phyloP scores from a whole-genome alignment of 1,140 invertebrate species.

The Apis dorsata region DNA sequence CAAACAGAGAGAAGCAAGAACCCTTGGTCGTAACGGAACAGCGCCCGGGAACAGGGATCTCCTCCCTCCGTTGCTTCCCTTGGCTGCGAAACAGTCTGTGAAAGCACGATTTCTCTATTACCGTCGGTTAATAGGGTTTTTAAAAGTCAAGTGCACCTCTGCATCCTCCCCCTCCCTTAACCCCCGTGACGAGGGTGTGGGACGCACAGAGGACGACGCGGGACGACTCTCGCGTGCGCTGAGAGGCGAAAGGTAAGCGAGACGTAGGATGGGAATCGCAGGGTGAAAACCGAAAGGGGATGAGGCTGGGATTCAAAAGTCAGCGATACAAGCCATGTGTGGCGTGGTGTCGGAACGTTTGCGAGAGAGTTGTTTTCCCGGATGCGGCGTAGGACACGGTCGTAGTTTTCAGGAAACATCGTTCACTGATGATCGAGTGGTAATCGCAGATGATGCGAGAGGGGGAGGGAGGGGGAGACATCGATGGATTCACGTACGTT shows the following conservation, averaged over 20 bases:
- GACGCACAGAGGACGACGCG: not conserved
- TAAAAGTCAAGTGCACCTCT: conserved; percentile 58
- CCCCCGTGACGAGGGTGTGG: conserved; percentile 29
- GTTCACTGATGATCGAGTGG: conserved; percentile 69
- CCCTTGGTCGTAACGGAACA: conserved; percentile 1
- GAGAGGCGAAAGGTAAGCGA: conserved; percentile 18
- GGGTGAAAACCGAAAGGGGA: not conserved
- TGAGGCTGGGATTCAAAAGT: conserved; percentile 50
- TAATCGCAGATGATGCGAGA: conserved; percentile 71
- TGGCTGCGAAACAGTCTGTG: conserved; percentile 52
- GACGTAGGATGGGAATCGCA: too few species aligned
- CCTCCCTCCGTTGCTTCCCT: not conserved
- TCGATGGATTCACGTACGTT: conserved; percentile 64
- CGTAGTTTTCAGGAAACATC: conserved; percentile 49
- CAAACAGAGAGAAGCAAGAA: conserved; percentile 6
- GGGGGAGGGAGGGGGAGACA: conserved; percentile 10
- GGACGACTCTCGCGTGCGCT: conserved; percentile 6
- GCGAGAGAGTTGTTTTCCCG: not conserved
- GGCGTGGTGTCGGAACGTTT: conserved; percentile 9
- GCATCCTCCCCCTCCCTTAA: conserved; percentile 6
- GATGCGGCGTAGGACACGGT: not conserved
- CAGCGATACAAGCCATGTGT: conserved; percentile 46
- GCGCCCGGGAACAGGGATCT: not conserved
- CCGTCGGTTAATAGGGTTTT: conserved; percentile 66
- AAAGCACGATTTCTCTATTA: conserved; percentile 64